Evolutionary conservation across 2,113 vertebrate species (phyloP).

Genomic region (Terrapene triunguis): DNA sequence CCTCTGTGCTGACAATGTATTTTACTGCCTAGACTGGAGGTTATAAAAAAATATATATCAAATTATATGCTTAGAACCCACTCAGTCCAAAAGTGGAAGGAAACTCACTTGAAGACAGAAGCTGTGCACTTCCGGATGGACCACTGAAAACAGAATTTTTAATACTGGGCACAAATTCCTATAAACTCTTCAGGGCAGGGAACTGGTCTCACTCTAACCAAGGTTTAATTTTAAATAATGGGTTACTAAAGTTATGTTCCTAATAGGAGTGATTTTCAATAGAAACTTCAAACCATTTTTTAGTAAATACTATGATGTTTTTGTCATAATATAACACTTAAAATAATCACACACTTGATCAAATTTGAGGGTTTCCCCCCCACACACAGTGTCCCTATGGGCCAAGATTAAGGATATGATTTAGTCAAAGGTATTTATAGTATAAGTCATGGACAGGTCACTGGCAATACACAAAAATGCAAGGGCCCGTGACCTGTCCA

Average conservation of each 20-base stretch:
- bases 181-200: not conserved
- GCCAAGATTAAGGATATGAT: not conserved
- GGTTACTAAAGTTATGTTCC: not conserved
- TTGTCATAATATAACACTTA: not conserved
- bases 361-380: fast-evolving
- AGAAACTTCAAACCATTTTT: not conserved
- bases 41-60: not conserved
- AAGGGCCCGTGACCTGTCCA: too few relatives aligned
- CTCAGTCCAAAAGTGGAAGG: not conserved
- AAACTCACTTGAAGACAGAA: not conserved
- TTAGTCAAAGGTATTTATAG: too few relatives aligned
- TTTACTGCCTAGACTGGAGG: not conserved
- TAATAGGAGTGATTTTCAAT: not conserved
- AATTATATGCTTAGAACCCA: not conserved
- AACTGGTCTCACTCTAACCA: not conserved
- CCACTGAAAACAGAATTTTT: not conserved
- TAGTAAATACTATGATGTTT: not conserved
- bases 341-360: not conserved
- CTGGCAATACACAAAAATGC: too few relatives aligned
- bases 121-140: not conserved
- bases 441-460: too few relatives aligned
- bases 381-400: fast-evolving
- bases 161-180: not conserved
- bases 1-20: not conserved
- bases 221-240: not conserved